Base-by-base conservation (phyloP, 2,113 vertebrate species). In the Amazona vittata region DNA sequence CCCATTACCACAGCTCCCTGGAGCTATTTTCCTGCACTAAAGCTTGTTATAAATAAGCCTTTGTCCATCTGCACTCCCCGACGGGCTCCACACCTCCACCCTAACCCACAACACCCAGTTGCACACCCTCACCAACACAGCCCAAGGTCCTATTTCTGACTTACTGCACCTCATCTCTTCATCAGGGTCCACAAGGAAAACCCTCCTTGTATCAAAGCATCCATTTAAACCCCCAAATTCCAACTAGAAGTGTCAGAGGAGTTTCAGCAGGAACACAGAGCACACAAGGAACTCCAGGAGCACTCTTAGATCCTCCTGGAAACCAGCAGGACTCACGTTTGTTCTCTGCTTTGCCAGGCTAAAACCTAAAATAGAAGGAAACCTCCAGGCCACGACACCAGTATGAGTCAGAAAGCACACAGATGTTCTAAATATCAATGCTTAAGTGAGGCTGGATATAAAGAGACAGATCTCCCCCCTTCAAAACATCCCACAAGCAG, bases 31-130 rank as follows among this genome's bases (percentile, higher is more conserved):
- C 46, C 37, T 33, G 33, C 16, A 2, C 41, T 68, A 44, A 10
- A 29, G 39, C 16, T 22, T 5, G 7, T 49, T 43, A n/a, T 13
- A 35, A 69, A 39, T 41, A 55, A 62, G 15, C 7, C 24, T 63
- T 29, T 14, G 14, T 18, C 37, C 24, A 21, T 6, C 77, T 26
- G 43, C 50, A 43, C 4, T 59, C n/a, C 33, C 57, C 57, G 35
- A 24, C 35, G 57, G 39, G 44, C 73, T 70, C 15, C 8, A 4
- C 1, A 0, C 20, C 47, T 15, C 63, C 2, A 1, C 35, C 49
- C 20, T 44, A 60, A 37, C 43, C 21, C 46, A 25, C 11, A 49
- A 31, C 28, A 62, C 21, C 26, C 3, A 0, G 35, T 15, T 2
- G 20, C 15, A 11, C 12, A 11, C 4, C 46, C 28, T 67, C 29